A percentile compares a stretch with the other conserved stretches of the same genome.
Conservation (phyloP, 2,113 vertebrate genomes). For the Microtus pennsylvanicus region DNA sequence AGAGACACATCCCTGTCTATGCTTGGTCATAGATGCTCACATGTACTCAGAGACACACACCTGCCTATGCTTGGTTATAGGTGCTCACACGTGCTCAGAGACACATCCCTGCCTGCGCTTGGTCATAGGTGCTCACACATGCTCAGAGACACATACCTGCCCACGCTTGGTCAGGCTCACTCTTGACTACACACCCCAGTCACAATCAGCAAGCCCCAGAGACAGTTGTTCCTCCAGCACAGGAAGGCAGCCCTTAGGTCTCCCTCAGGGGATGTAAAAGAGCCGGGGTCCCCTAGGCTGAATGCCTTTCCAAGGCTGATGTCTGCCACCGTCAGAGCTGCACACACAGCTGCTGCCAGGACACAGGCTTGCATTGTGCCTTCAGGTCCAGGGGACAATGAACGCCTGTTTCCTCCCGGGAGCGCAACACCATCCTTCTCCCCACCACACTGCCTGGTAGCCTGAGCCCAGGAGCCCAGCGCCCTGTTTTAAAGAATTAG, state of each 20-base stretch:
- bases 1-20: no score
- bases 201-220: not conserved
- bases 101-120: no score
- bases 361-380: conserved; percentile 75
- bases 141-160: not conserved
- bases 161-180: not conserved
- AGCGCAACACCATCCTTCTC: not conserved
- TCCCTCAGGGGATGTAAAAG: not conserved
- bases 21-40: no score
- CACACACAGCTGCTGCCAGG: conserved; percentile 64
- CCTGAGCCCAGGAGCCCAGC: conserved; percentile 32
- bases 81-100: no score
- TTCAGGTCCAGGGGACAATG: conserved; percentile 65
- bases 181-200: rapidly evolving
- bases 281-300: conserved; percentile 42
- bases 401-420: conserved; percentile 48
- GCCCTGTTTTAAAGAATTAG: not conserved
- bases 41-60: not conserved
- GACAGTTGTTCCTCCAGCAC: not conserved
- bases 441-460: not conserved
- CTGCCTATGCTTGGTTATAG: not conserved
- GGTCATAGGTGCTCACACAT: rapidly evolving
- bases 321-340: conserved; percentile 56
- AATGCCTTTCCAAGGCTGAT: conserved; percentile 40
- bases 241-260: not conserved